A percentile compares a stretch with the other conserved stretches of the same genome.
These are phyloP conservation scores for Carettochelys insculpta DNA, from an alignment of 2,113 vertebrate species.

Conservation along the genomic window DNA sequence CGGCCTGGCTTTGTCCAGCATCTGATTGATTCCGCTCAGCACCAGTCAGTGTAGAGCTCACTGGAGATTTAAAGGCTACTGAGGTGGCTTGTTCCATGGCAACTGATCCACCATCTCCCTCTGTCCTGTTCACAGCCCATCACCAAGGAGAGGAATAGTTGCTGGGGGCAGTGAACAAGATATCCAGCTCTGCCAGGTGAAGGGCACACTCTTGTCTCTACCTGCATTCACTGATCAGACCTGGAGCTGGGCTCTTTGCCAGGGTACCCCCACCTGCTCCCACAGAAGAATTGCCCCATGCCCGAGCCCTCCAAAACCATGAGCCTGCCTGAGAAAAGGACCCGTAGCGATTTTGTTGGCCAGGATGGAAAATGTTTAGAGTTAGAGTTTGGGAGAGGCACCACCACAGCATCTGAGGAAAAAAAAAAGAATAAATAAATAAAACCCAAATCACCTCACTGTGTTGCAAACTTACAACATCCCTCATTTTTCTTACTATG, in stretches of 20 bases:
- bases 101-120: rapidly evolving
- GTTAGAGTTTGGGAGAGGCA: not conserved
- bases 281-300: not conserved
- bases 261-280: rapidly evolving
- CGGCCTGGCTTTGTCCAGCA: not conserved
- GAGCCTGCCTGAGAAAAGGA: not conserved
- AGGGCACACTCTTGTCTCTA: not conserved
- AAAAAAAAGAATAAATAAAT: not conserved
- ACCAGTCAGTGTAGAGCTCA: not conserved
- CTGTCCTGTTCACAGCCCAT: not conserved
- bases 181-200: not conserved
- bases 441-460: not conserved
- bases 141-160: not conserved
- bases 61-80: not conserved
- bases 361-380: not conserved
- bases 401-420: not conserved
- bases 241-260: not conserved
- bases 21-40: not conserved
- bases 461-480: constrained; percentile 14
- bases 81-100: not conserved
- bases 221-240: not conserved
- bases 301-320: not conserved
- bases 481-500: constrained; percentile 25
- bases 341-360: not conserved
- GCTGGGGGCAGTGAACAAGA: rapidly evolving